phyloP scores from a whole-genome alignment of 2,888 invertebrate species.

The Caradrina kadenii region DNA sequence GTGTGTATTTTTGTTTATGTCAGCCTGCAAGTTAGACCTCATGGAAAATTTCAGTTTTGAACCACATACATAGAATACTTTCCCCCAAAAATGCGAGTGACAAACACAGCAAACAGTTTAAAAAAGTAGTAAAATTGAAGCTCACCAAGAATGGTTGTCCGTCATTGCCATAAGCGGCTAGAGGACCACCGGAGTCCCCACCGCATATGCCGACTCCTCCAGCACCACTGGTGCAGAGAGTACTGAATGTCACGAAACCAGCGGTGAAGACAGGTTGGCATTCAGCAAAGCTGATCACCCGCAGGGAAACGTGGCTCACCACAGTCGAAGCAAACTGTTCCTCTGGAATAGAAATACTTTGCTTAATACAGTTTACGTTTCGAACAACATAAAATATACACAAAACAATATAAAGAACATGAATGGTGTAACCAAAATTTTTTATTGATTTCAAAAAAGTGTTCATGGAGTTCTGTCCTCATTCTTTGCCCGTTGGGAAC shows the following conservation, averaged over 20 bases:
- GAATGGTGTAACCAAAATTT: too few species aligned
- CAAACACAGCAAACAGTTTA: not conserved
- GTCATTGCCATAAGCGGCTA: conserved; percentile 2
- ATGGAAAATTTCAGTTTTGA: too few species aligned
- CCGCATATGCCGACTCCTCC: conserved; percentile 75
- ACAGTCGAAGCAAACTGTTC: conserved; percentile 63
- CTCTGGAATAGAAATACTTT: conserved; percentile 54
- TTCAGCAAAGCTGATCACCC: conserved; percentile 68
- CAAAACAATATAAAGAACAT: too few species aligned
- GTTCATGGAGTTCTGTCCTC: too few species aligned
- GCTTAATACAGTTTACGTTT: not conserved
- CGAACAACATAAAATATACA: too few species aligned
- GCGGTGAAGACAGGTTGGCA: conserved; percentile 65
- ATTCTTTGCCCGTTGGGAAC: too few species aligned
- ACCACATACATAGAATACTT: too few species aligned
- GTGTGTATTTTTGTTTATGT: too few species aligned
- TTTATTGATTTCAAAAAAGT: too few species aligned
- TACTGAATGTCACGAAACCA: conserved; percentile 62
- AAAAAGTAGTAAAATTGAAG: too few species aligned
- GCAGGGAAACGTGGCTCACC: conserved; percentile 71
- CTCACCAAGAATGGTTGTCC: conserved; percentile 34
- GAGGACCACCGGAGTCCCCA: conserved; percentile 79
- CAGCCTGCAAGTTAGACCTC: too few species aligned
- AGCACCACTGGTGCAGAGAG: conserved; percentile 74
- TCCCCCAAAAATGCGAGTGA: too few species aligned